These are phyloP conservation scores for Pterocles orientalis DNA, from an alignment of 2,113 vertebrate genomes.

Conservation along the genomic window DNA sequence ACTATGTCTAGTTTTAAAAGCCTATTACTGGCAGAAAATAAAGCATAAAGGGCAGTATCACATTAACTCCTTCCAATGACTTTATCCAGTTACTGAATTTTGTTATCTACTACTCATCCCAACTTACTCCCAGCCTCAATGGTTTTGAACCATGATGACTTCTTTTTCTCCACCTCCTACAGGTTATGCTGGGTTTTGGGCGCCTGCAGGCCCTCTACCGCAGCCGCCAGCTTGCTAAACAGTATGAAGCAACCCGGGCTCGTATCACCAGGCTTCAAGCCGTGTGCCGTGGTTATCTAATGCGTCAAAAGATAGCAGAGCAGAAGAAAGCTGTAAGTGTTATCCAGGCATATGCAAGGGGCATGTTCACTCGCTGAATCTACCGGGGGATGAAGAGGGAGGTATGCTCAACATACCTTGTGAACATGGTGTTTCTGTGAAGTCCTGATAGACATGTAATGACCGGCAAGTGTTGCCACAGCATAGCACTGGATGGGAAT, in stretches of 20 bases:
- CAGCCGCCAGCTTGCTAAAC: conserved; percentile 74
- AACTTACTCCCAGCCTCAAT: not conserved
- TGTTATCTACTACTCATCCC: not conserved
- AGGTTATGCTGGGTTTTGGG: conserved; percentile 87
- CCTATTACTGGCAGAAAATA: not conserved
- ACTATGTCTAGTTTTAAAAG: not conserved
- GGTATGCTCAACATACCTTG: conserved; percentile 57
- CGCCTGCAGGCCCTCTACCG: conserved; percentile 89
- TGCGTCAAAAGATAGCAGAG: conserved; percentile 76
- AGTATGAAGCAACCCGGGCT: conserved; percentile 75
- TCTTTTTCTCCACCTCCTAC: not conserved
- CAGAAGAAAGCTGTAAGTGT: conserved; percentile 79
- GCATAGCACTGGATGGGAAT: not conserved
- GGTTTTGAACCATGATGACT: not conserved
- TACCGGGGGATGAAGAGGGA: conserved; percentile 72
- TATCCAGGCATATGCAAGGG: conserved; percentile 87
- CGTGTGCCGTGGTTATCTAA: conserved; percentile 78
- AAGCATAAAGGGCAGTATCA: not conserved
- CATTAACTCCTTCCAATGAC: not conserved
- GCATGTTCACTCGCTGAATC: conserved; percentile 78
- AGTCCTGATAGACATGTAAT: not conserved
- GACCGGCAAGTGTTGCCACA: not conserved
- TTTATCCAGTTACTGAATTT: not conserved
- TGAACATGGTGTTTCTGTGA: not conserved
- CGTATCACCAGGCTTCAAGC: conserved; percentile 79